A percentile compares a stretch with the other conserved stretches of the same genome.
These are phyloP conservation scores for Epizoanthus illoricatus DNA, from an alignment of 92 coral and sea anemone species.

Conservation along the genomic window DNA sequence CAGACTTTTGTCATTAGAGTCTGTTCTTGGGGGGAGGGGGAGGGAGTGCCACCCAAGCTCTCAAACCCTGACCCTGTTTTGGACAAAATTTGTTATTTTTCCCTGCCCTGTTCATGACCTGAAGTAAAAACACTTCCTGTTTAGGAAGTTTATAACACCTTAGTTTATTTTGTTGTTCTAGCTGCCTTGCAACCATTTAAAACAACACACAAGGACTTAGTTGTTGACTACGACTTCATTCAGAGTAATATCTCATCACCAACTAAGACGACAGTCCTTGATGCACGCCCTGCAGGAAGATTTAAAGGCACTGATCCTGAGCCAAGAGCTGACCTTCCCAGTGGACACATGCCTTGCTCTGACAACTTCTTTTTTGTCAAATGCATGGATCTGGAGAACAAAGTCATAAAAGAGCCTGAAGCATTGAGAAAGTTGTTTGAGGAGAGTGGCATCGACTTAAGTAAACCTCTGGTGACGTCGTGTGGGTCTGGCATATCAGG, in stretches of 20 bases:
- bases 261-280: constrained; percentile 58
- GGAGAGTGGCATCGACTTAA: constrained; percentile 73
- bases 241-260: constrained; percentile 64
- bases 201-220: constrained; percentile 64
- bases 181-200: constrained; percentile 62
- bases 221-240: constrained; percentile 79
- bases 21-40: too few species aligned
- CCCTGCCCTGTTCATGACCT: too few species aligned
- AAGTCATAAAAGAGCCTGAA: constrained; percentile 74
- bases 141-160: background rate
- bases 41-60: too few species aligned
- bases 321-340: constrained; percentile 77
- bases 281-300: constrained; percentile 82
- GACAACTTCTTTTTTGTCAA: constrained; percentile 66
- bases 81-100: background rate
- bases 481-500: constrained; percentile 96
- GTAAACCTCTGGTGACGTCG: constrained; percentile 72
- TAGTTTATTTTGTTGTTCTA: background rate
- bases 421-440: constrained; percentile 73
- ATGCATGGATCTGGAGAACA: constrained; percentile 64
- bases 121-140: background rate
- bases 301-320: constrained; percentile 77
- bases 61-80: too few species aligned
- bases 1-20: too few species aligned
- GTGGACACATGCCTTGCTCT: constrained; percentile 87